Percentiles rank a stretch among this genome's conserved stretches.
Evolutionary conservation across 2,888 invertebrate species (phyloP).

Genomic region (Serripes groenlandicus): DNA sequence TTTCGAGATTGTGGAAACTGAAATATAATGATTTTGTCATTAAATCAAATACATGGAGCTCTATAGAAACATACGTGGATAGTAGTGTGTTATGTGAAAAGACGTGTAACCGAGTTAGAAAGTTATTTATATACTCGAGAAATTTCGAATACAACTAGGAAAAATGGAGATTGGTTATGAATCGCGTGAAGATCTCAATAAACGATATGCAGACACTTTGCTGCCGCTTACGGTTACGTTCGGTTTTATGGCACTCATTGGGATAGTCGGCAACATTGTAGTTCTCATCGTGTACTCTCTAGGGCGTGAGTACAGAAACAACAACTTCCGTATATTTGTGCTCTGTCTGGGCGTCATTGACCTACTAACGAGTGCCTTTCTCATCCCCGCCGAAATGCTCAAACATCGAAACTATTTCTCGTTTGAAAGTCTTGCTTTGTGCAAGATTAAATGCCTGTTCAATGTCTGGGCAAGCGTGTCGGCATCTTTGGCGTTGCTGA

Average conservation of each 20-base stretch:
- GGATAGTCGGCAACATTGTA: constrained; percentile 58
- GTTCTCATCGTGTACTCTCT: constrained; percentile 58
- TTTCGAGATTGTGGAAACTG: no score
- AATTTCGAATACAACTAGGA: not conserved
- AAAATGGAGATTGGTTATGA: constrained; percentile 29
- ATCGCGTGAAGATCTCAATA: constrained; percentile 46
- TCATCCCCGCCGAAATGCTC: constrained; percentile 62
- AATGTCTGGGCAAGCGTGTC: constrained; percentile 65
- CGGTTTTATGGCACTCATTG: constrained; percentile 53
- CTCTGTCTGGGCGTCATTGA: constrained; percentile 61
- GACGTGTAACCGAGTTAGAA: no score
- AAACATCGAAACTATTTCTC: constrained; percentile 63
- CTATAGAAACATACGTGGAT: no score
- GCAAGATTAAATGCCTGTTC: constrained; percentile 61
- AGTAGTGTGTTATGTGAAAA: no score
- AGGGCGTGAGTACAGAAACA: constrained; percentile 58
- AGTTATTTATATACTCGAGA: no score
- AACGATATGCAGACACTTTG: constrained; percentile 49
- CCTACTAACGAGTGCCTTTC: constrained; percentile 52
- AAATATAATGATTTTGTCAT: no score
- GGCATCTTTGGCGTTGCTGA: constrained; percentile 49
- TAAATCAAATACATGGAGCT: no score
- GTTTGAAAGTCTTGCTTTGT: constrained; percentile 54
- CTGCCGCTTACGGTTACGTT: constrained; percentile 58
- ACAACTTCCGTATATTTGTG: constrained; percentile 63